These are phyloP conservation scores for Gopherus evgoodei DNA, from an alignment of 2,113 vertebrate species.

Conservation along the genomic window DNA sequence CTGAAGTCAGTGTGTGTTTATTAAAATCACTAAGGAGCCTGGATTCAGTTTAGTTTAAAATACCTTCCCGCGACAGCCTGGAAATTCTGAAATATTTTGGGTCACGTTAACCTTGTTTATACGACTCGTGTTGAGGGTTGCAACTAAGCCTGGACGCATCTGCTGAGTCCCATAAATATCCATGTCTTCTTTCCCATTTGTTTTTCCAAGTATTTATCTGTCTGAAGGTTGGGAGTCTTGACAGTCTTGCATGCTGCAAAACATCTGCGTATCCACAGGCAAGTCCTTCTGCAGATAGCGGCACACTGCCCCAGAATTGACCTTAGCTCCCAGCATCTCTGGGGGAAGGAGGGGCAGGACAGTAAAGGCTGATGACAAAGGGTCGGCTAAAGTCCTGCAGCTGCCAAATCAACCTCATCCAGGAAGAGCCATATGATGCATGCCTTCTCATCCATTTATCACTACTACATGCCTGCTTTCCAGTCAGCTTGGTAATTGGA, in stretches of 20 bases:
- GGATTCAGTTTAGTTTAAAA: constrained; percentile 65
- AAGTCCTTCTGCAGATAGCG: not conserved
- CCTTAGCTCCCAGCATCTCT: not conserved
- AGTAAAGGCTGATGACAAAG: not conserved
- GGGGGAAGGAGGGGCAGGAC: not conserved
- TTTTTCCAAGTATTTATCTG: not conserved
- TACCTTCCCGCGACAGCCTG: constrained; percentile 60
- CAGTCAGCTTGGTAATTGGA: not conserved
- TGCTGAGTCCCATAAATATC: constrained; percentile 39
- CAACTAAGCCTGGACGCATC: not conserved
- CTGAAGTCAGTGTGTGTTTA: constrained; percentile 12
- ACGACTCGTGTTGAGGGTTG: not conserved
- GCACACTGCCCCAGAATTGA: not conserved
- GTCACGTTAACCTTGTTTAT: constrained; percentile 56
- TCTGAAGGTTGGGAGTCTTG: not conserved
- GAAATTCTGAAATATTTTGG: constrained; percentile 50
- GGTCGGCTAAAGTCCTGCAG: not conserved
- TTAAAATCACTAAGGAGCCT: constrained; percentile 65
- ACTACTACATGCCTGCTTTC: not conserved
- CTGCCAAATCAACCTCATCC: not conserved
- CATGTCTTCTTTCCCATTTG: accelerated
- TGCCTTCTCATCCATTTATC: not conserved
- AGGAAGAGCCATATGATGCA: not conserved
- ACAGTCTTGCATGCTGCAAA: not conserved
- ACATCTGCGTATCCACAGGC: not conserved